These are phyloP conservation scores for Hoplostethus atlanticus DNA, from an alignment of 2,797 vertebrate genomes.

Conservation along the genomic window DNA sequence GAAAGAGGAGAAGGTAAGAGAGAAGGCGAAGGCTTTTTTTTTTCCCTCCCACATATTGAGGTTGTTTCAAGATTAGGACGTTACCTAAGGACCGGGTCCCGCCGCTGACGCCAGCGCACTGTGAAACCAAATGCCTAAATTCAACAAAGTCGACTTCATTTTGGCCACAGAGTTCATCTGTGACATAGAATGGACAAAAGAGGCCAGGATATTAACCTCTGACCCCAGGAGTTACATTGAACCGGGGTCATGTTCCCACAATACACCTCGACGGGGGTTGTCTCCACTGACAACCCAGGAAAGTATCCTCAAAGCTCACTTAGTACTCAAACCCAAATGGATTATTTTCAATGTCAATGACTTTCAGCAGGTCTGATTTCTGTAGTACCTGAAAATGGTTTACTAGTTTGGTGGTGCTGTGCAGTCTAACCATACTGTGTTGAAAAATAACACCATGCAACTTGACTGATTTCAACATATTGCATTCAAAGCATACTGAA, in stretches of 20 bases:
- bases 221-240: conserved; percentile 43
- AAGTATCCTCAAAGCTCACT: conserved; percentile 3
- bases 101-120: conserved; percentile 4
- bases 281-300: neutral
- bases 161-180: conserved; percentile 47
- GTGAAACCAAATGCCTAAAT: conserved; percentile 27
- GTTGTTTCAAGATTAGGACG: conserved; percentile 16
- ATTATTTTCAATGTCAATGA: neutral
- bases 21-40: conserved; percentile 6
- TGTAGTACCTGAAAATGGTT: neutral
- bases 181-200: conserved; percentile 37
- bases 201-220: conserved; percentile 50
- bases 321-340: neutral
- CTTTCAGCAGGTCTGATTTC: too few species aligned
- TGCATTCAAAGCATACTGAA: too few species aligned
- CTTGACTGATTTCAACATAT: too few species aligned
- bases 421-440: too few species aligned
- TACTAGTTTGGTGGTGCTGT: too few species aligned
- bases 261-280: conserved; percentile 2
- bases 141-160: conserved; percentile 32
- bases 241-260: conserved; percentile 38
- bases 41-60: conserved; percentile 3
- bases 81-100: conserved; percentile 1
- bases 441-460: too few species aligned
- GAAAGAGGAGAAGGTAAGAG: conserved; percentile 35